These are phyloP conservation scores for Turnix velox DNA, from an alignment of 2,113 vertebrate species.

Conservation along the genomic window DNA sequence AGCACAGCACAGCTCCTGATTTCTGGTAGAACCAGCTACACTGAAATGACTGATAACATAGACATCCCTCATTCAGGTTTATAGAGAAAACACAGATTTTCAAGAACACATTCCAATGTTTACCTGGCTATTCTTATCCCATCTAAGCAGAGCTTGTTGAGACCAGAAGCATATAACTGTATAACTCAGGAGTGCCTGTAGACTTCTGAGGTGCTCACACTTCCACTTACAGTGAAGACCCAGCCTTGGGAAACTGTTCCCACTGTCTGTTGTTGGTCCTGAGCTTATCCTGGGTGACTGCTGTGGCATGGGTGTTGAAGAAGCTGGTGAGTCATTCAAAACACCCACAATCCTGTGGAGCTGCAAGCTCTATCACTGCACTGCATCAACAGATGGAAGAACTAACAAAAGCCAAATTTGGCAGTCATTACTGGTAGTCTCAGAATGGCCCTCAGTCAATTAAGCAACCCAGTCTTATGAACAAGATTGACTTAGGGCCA, in stretches of 20 bases:
- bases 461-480: background rate
- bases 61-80: background rate
- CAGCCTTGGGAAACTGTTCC: background rate
- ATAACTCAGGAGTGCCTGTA: background rate
- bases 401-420: slow-evolving; percentile 2
- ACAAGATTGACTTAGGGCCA: background rate
- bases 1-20: background rate
- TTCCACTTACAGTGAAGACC: background rate
- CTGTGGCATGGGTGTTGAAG: background rate
- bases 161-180: background rate
- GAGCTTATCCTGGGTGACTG: background rate
- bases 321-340: background rate
- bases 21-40: background rate
- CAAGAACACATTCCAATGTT: background rate
- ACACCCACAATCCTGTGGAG: background rate
- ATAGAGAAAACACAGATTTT: background rate
- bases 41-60: accelerated
- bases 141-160: background rate
- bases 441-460: background rate
- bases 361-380: background rate
- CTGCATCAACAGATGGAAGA: background rate
- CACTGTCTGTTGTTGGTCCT: background rate
- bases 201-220: background rate
- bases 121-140: background rate
- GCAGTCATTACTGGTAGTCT: background rate